phyloP scores from a whole-genome alignment of 1,140 invertebrate species.

The Diachasmimorpha longicaudata region DNA sequence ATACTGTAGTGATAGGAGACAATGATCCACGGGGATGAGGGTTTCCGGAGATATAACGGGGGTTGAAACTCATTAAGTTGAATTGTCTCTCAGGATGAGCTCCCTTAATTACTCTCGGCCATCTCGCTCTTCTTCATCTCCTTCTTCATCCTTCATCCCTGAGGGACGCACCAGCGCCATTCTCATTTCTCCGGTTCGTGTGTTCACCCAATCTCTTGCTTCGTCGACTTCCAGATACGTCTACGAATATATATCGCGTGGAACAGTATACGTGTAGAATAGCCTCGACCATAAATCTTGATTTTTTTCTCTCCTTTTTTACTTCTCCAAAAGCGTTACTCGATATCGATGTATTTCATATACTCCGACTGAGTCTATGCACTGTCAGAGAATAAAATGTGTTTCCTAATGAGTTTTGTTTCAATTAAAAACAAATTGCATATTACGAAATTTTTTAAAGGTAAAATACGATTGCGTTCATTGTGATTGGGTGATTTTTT shows the following conservation, averaged over 20 bases:
- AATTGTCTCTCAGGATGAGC: constrained; percentile 58
- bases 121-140: constrained; percentile 24
- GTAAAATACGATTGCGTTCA: no score
- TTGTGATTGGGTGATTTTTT: no score
- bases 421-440: no score
- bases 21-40: constrained; percentile 5
- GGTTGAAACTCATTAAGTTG: constrained; percentile 57
- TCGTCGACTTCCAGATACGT: constrained; percentile 12
- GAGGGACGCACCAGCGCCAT: background rate
- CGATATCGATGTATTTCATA: background rate
- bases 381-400: no score
- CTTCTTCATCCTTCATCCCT: background rate
- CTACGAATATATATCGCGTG: background rate
- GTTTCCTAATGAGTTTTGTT: no score
- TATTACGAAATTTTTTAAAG: no score
- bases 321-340: background rate
- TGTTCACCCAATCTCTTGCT: constrained; percentile 7
- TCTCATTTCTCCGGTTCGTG: constrained; percentile 3
- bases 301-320: background rate
- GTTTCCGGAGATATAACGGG: constrained; percentile 30
- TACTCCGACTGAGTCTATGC: no score
- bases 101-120: constrained; percentile 55
- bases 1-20: constrained; percentile 21
- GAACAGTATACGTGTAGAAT: background rate
- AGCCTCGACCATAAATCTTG: constrained; percentile 7